Evolutionary conservation across 2,797 vertebrate species (phyloP).

Genomic region (Tapera naevia): DNA sequence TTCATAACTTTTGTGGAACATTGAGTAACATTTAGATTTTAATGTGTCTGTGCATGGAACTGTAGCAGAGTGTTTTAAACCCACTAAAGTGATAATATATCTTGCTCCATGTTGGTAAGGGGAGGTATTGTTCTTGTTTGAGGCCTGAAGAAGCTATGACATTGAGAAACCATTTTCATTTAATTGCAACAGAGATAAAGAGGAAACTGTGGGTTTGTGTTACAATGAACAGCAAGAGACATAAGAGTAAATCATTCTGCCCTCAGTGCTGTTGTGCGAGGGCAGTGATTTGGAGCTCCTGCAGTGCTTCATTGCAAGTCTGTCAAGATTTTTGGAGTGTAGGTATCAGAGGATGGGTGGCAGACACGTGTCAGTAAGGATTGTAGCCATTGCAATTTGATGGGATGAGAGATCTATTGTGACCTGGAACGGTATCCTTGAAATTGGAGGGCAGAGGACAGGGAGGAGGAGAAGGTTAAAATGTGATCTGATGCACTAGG

Average conservation of each 20-base stretch:
- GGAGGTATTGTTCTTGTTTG: neutral
- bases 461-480: neutral
- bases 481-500: neutral
- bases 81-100: fast-evolving
- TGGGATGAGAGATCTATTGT: neutral
- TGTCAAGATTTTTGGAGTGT: neutral
- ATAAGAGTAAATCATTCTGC: neutral
- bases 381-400: neutral
- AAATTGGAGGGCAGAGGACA: neutral
- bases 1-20: neutral
- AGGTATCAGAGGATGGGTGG: neutral
- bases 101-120: neutral
- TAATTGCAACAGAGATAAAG: neutral
- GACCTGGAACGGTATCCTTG: neutral
- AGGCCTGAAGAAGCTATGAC: neutral
- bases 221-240: neutral
- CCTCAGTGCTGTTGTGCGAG: neutral
- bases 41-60: fast-evolving
- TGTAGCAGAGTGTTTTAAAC: neutral
- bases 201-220: neutral
- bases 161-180: neutral
- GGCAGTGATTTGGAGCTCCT: neutral
- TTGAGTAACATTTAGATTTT: neutral
- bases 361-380: neutral
- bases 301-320: neutral